Conservation (phyloP, 1,140 invertebrate genomes). For the Tachypleus tridentatus region DNA sequence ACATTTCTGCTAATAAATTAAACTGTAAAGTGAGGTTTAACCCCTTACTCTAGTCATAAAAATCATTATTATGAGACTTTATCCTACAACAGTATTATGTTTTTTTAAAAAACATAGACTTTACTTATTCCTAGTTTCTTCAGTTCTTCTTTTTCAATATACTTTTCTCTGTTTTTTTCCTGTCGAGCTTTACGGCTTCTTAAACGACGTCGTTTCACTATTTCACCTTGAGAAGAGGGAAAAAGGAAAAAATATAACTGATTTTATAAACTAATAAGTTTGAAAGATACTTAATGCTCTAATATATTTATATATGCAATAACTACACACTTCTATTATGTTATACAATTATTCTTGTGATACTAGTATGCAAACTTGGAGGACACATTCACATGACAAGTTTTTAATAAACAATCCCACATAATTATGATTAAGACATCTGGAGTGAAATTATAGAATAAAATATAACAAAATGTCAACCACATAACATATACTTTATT, state of each 20-base stretch:
- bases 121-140: conserved; percentile 46
- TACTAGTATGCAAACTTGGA: neutral
- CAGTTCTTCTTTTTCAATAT: conserved; percentile 56
- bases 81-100: too few relatives aligned
- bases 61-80: too few relatives aligned
- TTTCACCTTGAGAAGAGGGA: conserved; percentile 39
- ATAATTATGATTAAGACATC: too few relatives aligned
- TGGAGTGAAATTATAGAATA: too few relatives aligned
- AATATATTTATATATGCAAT: neutral
- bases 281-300: neutral
- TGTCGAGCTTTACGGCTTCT: conserved; percentile 50
- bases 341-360: neutral
- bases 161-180: conserved; percentile 53
- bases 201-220: conserved; percentile 46
- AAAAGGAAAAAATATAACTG: conserved; percentile 15
- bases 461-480: too few relatives aligned
- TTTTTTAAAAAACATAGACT: too few relatives aligned
- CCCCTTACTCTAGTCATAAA: too few relatives aligned
- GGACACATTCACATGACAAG: too few relatives aligned
- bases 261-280: conserved; percentile 9
- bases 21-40: too few relatives aligned
- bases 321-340: neutral
- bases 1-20: too few relatives aligned
- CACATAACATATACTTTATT: too few relatives aligned
- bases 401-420: too few relatives aligned